These are phyloP conservation scores for Calliphora vomitoria DNA, from an alignment of 2,888 invertebrate genomes.

Conservation along the genomic window DNA sequence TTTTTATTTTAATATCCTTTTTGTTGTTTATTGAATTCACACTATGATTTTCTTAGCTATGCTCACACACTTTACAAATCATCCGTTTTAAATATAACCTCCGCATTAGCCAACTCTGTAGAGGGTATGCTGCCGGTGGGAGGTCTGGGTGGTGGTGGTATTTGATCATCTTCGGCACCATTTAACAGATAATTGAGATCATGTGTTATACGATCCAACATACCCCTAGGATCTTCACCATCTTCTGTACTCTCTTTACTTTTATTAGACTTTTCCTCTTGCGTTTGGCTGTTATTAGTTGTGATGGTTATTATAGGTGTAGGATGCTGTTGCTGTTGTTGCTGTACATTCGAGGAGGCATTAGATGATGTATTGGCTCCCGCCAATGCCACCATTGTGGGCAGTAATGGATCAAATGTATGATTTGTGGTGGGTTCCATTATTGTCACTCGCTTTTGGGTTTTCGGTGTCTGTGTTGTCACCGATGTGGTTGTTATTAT, in stretches of 20 bases:
- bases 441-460: conserved; percentile 84
- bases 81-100: conserved; percentile 65
- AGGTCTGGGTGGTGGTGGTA: conserved; percentile 77
- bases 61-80: conserved; percentile 48
- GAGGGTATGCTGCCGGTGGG: conserved; percentile 75
- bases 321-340: conserved; percentile 44
- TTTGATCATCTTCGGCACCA: conserved; percentile 84
- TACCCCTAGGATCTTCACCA: conserved; percentile 85
- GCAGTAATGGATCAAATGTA: conserved; percentile 82
- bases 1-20: conserved; percentile 5
- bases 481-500: conserved; percentile 77
- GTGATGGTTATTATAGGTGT: conserved; percentile 78
- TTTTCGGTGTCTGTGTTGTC: conserved; percentile 81
- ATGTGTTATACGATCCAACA: conserved; percentile 92
- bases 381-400: conserved; percentile 81
- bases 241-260: conserved; percentile 5
- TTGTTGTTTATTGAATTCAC: background rate
- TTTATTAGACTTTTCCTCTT: conserved; percentile 59
- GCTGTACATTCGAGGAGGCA: conserved; percentile 44
- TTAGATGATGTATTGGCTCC: conserved; percentile 73
- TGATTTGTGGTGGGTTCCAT: conserved; percentile 82
- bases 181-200: conserved; percentile 93
- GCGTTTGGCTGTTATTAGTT: conserved; percentile 27
- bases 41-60: background rate
- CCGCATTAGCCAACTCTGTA: conserved; percentile 44